Evolutionary conservation across 2,888 invertebrate genomes (phyloP).

Genomic region (Parnassius apollo): DNA sequence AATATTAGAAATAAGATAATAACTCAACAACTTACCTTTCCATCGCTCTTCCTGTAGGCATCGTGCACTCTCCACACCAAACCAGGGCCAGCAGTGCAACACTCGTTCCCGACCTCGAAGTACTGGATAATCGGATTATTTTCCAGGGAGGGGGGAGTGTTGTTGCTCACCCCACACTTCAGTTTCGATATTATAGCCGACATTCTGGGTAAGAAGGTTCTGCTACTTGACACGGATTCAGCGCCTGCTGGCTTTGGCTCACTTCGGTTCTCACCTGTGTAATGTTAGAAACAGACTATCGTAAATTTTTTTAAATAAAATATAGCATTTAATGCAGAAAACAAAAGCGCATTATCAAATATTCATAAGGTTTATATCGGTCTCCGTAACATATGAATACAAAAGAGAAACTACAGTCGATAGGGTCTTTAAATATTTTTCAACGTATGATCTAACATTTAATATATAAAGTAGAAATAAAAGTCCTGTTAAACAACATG

Average conservation of each 20-base stretch:
- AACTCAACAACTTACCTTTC: slow-evolving; percentile 85
- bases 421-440: too few relatives aligned
- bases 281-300: background rate
- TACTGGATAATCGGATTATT: slow-evolving; percentile 92
- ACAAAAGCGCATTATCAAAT: too few relatives aligned
- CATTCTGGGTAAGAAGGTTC: slow-evolving; percentile 45
- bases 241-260: slow-evolving; percentile 25
- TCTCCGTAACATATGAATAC: too few relatives aligned
- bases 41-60: slow-evolving; percentile 92
- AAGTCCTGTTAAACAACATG: too few relatives aligned
- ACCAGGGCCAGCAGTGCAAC: slow-evolving; percentile 91
- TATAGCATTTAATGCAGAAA: too few relatives aligned
- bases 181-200: slow-evolving; percentile 56
- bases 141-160: slow-evolving; percentile 65
- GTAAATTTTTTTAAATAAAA: too few relatives aligned
- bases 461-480: too few relatives aligned
- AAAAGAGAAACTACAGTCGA: too few relatives aligned
- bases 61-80: slow-evolving; percentile 96
- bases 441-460: too few relatives aligned
- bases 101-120: slow-evolving; percentile 92
- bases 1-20: too few relatives aligned
- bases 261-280: slow-evolving; percentile 3
- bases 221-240: slow-evolving; percentile 35
- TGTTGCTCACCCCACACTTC: slow-evolving; percentile 31
- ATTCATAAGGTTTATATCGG: too few relatives aligned